A percentile compares a stretch with the other conserved stretches of the same genome.
phyloP scores from a whole-genome alignment of 2,888 invertebrate genomes.

The Onthophagus sagittarius region DNA sequence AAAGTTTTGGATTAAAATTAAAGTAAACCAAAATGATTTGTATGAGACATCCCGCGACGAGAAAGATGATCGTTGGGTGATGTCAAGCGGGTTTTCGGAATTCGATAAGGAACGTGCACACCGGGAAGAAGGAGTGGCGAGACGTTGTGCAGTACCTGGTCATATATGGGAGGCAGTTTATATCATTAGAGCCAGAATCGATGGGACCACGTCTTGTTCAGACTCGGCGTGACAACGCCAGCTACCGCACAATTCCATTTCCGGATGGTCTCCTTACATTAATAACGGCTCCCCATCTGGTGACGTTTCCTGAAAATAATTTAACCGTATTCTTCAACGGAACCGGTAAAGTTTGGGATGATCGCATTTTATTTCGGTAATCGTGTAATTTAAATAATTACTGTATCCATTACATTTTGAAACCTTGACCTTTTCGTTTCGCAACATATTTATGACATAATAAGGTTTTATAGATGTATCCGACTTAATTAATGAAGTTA shows the following conservation, averaged over 20 bases:
- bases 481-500: no score
- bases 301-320: constrained; percentile 31
- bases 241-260: constrained; percentile 33
- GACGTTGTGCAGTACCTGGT: constrained; percentile 8
- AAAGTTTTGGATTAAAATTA: background rate
- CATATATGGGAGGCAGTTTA: constrained; percentile 14
- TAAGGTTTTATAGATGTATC: no score
- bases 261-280: constrained; percentile 33
- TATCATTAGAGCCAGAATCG: constrained; percentile 17
- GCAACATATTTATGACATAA: no score
- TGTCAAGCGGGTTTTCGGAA: background rate
- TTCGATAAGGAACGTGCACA: background rate
- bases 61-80: background rate
- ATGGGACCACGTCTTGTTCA: constrained; percentile 21
- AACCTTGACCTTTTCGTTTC: no score
- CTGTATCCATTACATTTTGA: no score
- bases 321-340: constrained; percentile 25
- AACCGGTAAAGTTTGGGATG: background rate
- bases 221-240: constrained; percentile 24
- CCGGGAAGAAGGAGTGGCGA: background rate
- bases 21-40: background rate
- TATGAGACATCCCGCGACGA: background rate
- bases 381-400: no score
- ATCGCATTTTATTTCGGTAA: no score
- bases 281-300: constrained; percentile 31